Percentiles rank a stretch among this genome's conserved stretches.
phyloP scores from a whole-genome alignment of 2,113 vertebrate species.

The Bostrychus sinensis region DNA sequence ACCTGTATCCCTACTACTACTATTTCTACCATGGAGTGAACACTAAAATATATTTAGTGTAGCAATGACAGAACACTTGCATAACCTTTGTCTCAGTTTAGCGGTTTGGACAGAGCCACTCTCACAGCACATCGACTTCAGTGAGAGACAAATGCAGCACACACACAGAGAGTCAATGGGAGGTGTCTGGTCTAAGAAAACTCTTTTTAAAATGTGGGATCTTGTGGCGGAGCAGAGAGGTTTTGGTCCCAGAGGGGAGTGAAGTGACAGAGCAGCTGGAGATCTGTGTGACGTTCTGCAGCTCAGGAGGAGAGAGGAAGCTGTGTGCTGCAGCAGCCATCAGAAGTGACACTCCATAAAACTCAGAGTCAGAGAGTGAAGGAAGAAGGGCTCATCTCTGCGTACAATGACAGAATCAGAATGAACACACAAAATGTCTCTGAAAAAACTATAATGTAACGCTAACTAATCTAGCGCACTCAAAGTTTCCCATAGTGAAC shows the following conservation, averaged over 20 bases:
- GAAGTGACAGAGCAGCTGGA: conserved; percentile 20
- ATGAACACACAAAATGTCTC: too few species aligned
- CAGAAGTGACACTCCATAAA: too few species aligned
- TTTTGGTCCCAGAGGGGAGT: neutral
- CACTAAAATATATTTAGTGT: conserved; percentile 37
- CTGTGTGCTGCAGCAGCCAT: neutral
- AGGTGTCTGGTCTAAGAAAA: conserved; percentile 19
- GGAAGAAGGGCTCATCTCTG: too few species aligned
- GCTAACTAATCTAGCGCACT: too few species aligned
- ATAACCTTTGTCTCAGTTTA: conserved; percentile 43
- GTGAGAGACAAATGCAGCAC: neutral
- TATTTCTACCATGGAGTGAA: conserved; percentile 38
- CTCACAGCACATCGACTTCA: conserved; percentile 22
- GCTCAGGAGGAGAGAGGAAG: neutral
- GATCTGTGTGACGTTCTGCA: conserved; percentile 16
- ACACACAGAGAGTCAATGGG: conserved; percentile 12
- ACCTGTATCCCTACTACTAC: too few species aligned
- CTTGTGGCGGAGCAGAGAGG: conserved; percentile 14
- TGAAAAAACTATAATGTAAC: too few species aligned
- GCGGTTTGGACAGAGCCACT: conserved; percentile 12
- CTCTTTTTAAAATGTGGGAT: conserved; percentile 33
- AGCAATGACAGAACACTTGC: conserved; percentile 38
- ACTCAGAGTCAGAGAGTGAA: too few species aligned
- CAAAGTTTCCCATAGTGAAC: too few species aligned
- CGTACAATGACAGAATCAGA: too few species aligned